Conservation (phyloP, 2,888 invertebrate species). For the Andrena bicolor region DNA sequence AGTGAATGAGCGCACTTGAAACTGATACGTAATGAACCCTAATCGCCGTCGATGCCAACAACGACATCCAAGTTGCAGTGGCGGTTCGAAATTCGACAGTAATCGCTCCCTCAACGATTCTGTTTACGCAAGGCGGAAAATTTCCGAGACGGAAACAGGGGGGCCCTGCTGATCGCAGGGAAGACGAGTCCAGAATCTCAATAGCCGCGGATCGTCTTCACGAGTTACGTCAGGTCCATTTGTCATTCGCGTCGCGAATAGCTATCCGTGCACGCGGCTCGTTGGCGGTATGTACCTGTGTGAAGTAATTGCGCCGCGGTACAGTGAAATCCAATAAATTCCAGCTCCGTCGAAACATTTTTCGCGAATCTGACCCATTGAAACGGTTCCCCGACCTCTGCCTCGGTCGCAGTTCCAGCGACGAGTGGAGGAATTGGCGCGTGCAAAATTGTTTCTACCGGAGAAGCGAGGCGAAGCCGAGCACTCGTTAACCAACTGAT, state of each 20-base stretch:
- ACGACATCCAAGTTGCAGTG: neutral
- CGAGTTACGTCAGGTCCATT: conserved; percentile 60
- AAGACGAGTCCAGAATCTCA: conserved; percentile 52
- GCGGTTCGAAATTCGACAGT: conserved; percentile 13
- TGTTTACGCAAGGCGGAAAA: conserved; percentile 41
- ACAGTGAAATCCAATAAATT: conserved; percentile 40
- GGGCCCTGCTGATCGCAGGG: conserved; percentile 17
- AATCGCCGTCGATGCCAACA: too few relatives aligned
- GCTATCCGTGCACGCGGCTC: conserved; percentile 32
- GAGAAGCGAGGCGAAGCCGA: neutral
- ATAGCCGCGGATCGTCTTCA: conserved; percentile 48
- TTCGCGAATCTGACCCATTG: conserved; percentile 22
- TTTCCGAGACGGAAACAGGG: conserved; percentile 41
- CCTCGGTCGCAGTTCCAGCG: neutral
- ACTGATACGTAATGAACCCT: too few relatives aligned
- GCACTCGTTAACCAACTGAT: neutral
- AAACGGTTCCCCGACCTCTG: conserved; percentile 7
- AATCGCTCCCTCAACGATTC: conserved; percentile 4
- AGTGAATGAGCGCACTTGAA: too few relatives aligned
- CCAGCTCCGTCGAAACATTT: conserved; percentile 19
- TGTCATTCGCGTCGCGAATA: conserved; percentile 52
- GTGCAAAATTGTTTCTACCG: neutral
- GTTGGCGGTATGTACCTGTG: conserved; percentile 23
- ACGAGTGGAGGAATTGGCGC: neutral
- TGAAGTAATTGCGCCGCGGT: conserved; percentile 44